phyloP scores from a whole-genome alignment of 2,888 invertebrate species.

The Adineta ricciae region DNA sequence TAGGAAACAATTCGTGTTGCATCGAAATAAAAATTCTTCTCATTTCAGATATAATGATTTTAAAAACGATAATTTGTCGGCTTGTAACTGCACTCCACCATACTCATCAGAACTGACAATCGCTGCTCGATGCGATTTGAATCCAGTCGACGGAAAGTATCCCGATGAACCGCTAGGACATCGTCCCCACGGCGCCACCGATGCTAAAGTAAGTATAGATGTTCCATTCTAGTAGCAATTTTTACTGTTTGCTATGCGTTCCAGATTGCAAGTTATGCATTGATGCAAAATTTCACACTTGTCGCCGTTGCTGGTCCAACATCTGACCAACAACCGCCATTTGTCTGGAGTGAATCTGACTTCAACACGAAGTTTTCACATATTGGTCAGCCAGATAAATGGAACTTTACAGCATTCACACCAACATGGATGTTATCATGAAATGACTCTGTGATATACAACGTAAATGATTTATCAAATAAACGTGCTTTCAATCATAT shows the following conservation, averaged over 20 bases:
- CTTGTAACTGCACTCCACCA: constrained; percentile 62
- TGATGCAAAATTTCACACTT: constrained; percentile 52
- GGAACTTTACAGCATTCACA: background rate
- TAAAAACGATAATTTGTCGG: constrained; percentile 60
- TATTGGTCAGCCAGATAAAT: constrained; percentile 16
- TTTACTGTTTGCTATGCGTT: no score
- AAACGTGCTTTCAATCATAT: no score
- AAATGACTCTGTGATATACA: background rate
- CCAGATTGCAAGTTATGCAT: constrained; percentile 38
- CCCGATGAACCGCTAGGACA: background rate
- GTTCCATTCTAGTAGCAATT: no score
- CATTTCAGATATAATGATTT: constrained; percentile 61
- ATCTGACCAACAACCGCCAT: constrained; percentile 60
- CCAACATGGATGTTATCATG: background rate
- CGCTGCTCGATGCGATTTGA: constrained; percentile 63
- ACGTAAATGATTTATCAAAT: no score
- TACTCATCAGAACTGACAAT: constrained; percentile 66
- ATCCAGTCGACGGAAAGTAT: constrained; percentile 61
- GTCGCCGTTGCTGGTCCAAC: constrained; percentile 57
- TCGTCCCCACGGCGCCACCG: background rate
- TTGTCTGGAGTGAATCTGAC: constrained; percentile 9
- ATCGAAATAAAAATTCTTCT: background rate
- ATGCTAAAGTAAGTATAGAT: constrained; percentile 13
- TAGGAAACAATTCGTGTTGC: no score
- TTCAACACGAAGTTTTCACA: background rate